These are phyloP conservation scores for Saccostrea cuccullata DNA, from an alignment of 1,140 invertebrate species.

Conservation along the genomic window DNA sequence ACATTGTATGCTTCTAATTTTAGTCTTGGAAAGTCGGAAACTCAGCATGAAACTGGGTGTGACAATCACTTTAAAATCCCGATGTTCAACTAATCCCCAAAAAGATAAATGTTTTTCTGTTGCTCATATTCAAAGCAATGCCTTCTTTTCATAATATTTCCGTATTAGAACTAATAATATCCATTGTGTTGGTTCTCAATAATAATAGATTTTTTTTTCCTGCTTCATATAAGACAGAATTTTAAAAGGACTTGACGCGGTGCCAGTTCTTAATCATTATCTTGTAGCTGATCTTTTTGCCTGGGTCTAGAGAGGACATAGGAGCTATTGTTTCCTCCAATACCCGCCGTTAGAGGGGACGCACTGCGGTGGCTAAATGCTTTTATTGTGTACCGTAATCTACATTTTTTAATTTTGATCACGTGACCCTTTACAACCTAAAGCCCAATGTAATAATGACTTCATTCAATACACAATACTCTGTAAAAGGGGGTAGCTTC, in stretches of 20 bases:
- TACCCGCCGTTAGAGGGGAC: background rate
- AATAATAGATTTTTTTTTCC: conserved; percentile 33
- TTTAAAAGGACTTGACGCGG: background rate
- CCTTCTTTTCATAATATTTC: conserved; percentile 22
- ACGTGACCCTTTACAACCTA: conserved; percentile 35
- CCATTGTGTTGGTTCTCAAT: background rate
- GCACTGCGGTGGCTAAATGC: conserved; percentile 9
- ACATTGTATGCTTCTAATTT: no score
- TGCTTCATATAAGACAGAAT: conserved; percentile 19
- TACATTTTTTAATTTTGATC: conserved; percentile 33
- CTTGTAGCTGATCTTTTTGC: conserved; percentile 6
- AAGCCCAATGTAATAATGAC: conserved; percentile 33
- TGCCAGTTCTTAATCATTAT: conserved; percentile 32
- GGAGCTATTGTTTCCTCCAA: background rate
- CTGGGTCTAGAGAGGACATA: background rate
- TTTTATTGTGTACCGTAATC: conserved; percentile 28
- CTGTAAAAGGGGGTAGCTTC: background rate
- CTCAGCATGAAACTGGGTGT: no score
- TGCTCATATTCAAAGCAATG: conserved; percentile 3
- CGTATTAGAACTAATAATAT: conserved; percentile 17
- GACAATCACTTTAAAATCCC: no score
- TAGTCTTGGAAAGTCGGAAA: no score
- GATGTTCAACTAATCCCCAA: background rate
- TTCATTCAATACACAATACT: conserved; percentile 30
- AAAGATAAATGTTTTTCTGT: conserved; percentile 22